These are phyloP conservation scores for Sarcophilus harrisii DNA, from an alignment of 2,797 vertebrate genomes.

Conservation along the genomic window DNA sequence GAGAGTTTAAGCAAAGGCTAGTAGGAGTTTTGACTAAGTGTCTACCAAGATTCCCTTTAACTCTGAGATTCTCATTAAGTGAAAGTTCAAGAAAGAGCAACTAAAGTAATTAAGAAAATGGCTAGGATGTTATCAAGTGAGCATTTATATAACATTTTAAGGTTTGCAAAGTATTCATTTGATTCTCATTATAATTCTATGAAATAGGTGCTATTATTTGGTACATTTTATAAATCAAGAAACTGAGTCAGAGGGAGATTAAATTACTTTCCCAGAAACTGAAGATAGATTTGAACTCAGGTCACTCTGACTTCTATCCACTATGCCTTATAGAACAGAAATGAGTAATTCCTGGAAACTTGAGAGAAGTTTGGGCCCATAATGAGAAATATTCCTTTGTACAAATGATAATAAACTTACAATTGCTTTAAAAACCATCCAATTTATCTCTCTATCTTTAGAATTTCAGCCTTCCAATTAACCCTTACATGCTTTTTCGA, in stretches of 20 bases:
- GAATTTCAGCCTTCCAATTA: neutral
- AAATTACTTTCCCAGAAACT: neutral
- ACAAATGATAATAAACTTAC: neutral
- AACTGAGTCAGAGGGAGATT: neutral
- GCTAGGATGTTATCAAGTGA: too few species aligned
- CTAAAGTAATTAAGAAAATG: too few species aligned
- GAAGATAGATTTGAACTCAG: neutral
- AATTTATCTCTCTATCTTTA: neutral
- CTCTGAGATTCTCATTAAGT: too few species aligned
- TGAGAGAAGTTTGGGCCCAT: neutral
- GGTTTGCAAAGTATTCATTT: neutral
- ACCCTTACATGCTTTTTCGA: neutral
- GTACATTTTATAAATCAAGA: neutral
- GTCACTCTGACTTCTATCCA: neutral
- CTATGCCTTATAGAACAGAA: neutral
- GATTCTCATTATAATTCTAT: neutral
- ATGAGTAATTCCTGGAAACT: neutral
- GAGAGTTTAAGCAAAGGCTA: too few species aligned
- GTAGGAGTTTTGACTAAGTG: too few species aligned
- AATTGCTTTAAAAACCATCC: neutral
- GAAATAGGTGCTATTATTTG: neutral
- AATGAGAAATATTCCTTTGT: neutral
- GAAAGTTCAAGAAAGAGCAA: too few species aligned
- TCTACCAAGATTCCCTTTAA: too few species aligned
- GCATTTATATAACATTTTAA: neutral